Evolutionary conservation across 2,797 vertebrate species (phyloP), one percentile per base, ranked within the genome.

Genomic region (Microctenopoma steveboyesi): DNA sequence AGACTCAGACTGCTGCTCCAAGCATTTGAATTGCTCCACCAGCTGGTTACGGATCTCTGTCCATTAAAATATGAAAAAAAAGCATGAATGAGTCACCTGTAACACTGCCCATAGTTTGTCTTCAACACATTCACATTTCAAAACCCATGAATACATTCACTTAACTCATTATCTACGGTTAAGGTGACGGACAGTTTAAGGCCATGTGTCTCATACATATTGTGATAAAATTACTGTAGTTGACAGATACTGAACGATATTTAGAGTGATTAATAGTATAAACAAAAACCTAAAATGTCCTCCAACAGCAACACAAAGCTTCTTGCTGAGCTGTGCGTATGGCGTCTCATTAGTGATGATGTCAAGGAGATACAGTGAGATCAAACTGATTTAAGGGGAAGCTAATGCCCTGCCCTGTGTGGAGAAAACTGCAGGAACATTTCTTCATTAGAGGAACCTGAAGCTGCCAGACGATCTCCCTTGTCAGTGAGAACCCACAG

Each of bases 1-100:
- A 0, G 97, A 97, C 86, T 99, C 98, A 0, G 97, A 98, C 86
- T 99, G 98, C 88, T 98, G 97, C 90, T 99, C 98, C 95, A 99
- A 89, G 76, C 97, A 99, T 92, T 98, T 99, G 91, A 99, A 96
- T 93, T 99, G 98, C 89, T 99, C 98, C 70, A 96, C 96, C 93
- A 99, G 93, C 92, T 99, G 97, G 30, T 95, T 96, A 14, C 98
- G 97, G 93, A 99, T 99, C 76, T 99, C 97, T 99, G 93, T 83
- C 2, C 4, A 64, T 64, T 56, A 91, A 69, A 42, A 69, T 10
- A 87, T 22, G 22, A 69, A 64, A 70, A 74, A 37, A 64, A 10
- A 30, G 28, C 28, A 33, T 7, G 2, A 27, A 57, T 79, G 42
- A 79, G 70, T 64, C n/a, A 35, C 46, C 5, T 14, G 50, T 37